Conservation (phyloP, 2,113 vertebrate species). For the Oncorhynchus gorbuscha region DNA sequence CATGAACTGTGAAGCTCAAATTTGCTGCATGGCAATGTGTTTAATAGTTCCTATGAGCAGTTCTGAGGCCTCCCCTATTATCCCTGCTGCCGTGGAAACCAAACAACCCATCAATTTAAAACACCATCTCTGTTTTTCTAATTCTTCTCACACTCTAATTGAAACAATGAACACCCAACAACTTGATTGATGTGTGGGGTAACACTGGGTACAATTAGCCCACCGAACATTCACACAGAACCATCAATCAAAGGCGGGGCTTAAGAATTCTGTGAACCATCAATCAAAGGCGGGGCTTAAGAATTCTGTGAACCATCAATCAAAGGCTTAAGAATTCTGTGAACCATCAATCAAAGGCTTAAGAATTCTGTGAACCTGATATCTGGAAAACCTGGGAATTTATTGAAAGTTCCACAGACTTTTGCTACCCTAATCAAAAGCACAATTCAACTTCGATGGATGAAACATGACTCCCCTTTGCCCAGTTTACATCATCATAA, state of each 20-base stretch:
- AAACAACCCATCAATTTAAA: not conserved
- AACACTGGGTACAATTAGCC: not conserved
- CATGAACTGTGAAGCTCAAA: conserved; percentile 66
- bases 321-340: too few species aligned
- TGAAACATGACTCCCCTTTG: not conserved
- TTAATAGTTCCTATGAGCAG: conserved; percentile 42
- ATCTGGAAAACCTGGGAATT: too few species aligned
- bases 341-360: not conserved
- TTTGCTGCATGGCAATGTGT: conserved; percentile 62
- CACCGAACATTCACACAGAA: not conserved
- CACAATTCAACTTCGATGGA: too few species aligned
- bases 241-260: too few species aligned
- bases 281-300: not conserved
- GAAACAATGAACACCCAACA: conserved; percentile 34
- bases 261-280: too few species aligned
- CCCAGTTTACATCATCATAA: too few species aligned
- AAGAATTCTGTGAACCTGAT: too few species aligned
- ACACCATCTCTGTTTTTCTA: conserved; percentile 18
- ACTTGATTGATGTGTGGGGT: not conserved
- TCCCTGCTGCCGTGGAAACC: too few species aligned
- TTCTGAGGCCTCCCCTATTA: conserved; percentile 28
- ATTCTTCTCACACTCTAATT: conserved; percentile 13
- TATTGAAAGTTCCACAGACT: too few species aligned
- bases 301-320: not conserved
- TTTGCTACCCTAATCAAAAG: too few species aligned